phyloP scores from a whole-genome alignment of 2,888 invertebrate species.

The Pilophorus perplexus region DNA sequence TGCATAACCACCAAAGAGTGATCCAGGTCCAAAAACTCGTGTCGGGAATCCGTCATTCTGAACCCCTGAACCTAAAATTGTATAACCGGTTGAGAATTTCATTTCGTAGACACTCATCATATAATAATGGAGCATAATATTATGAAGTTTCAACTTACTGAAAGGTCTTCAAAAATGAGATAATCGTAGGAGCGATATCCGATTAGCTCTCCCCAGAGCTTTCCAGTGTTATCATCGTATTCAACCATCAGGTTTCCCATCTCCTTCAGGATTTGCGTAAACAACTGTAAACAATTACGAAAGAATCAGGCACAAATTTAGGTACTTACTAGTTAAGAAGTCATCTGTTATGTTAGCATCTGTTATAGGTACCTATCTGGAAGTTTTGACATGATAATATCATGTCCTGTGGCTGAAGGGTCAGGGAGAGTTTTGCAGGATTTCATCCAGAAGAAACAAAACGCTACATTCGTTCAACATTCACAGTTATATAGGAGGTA shows the following conservation, averaged over 20 bases:
- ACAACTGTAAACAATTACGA: slow-evolving; percentile 8
- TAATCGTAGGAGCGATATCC: slow-evolving; percentile 18
- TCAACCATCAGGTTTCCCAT: slow-evolving; percentile 28
- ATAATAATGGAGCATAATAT: not conserved
- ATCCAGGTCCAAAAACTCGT: slow-evolving; percentile 26
- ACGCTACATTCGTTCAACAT: too few species aligned
- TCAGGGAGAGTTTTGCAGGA: too few species aligned
- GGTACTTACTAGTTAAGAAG: not conserved
- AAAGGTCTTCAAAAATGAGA: slow-evolving; percentile 33
- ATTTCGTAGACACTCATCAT: not conserved
- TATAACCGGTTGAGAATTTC: not conserved
- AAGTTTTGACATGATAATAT: too few species aligned
- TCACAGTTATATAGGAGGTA: too few species aligned
- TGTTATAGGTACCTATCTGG: too few species aligned
- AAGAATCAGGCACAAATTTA: not conserved
- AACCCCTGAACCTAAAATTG: slow-evolving; percentile 8
- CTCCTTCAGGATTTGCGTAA: not conserved
- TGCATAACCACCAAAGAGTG: slow-evolving; percentile 25
- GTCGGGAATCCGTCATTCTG: slow-evolving; percentile 18
- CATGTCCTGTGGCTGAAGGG: too few species aligned
- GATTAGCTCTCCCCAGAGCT: slow-evolving; percentile 23
- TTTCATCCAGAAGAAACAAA: too few species aligned
- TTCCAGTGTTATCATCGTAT: slow-evolving; percentile 12
- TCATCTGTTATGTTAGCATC: too few species aligned
- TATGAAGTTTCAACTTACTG: slow-evolving; percentile 15